Base-by-base conservation (phyloP, 1,140 invertebrate genomes). In the Trachymyrmex cornetzi region DNA sequence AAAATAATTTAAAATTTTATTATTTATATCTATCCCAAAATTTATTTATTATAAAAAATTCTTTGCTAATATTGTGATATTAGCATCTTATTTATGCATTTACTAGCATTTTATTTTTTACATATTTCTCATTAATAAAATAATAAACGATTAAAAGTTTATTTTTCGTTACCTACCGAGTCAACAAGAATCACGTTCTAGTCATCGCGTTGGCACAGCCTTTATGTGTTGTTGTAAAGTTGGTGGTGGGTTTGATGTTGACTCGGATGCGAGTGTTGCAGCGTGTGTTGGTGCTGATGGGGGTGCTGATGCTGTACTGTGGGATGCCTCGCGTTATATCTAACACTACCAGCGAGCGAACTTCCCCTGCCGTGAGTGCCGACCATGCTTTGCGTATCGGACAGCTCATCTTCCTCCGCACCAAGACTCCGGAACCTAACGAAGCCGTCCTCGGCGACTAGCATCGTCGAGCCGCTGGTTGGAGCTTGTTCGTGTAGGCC, bases 401-500 rank as follows among this genome's bases (percentile, higher is more conserved):
- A 94, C 53, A 94, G 59, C 4, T 95, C 92, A 57, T 95, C 94
- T 27, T 95, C 94, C 64, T 94, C 95, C 50, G 89, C 97, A 55
- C 97, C 97, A 72, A 97, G 92, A 14, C 96, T 97, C 48, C 97
- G 96, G 95, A 98, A 98, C 74, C 98, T 96, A 2, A 98, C 97
- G 93, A 98, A 98, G 1, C 98, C 98, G 89, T 98, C 97, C 91
- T 98, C 98, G 86, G 97, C 97, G 6, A 98, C 97, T 63, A 98
- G 95, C 97, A 98, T 98, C 67, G 95, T 95, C 27, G 95, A 95
- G 7, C 94, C 95, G 1, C 95, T 95, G 50, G 94, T 95, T 14
- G 93, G 93, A 55, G 91, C 92, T 85, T 94, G 93, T 89, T 94
- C 95, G 75, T 93, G 93, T 67, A 93, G 53, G 50, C 90, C 89